phyloP scores from a whole-genome alignment of 1,140 invertebrate species.

The Polypedilum pembai region DNA sequence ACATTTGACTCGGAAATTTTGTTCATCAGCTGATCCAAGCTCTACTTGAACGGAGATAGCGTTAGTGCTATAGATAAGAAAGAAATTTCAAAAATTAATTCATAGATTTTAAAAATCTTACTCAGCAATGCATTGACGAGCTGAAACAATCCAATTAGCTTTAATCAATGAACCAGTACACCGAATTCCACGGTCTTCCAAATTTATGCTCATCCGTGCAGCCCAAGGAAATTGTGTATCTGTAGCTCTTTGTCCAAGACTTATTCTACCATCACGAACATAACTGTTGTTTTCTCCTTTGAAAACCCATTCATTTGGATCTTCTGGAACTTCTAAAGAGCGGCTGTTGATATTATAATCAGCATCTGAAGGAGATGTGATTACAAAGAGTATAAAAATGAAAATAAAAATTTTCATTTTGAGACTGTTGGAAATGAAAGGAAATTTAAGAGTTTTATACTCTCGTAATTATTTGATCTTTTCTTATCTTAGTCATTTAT shows the following conservation, averaged over 20 bases:
- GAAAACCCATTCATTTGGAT: too few relatives aligned
- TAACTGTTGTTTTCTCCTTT: too few relatives aligned
- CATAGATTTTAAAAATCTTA: neutral
- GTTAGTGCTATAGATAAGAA: neutral
- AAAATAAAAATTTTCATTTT: too few relatives aligned
- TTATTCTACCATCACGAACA: neutral
- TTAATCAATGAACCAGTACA: neutral
- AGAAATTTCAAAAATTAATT: neutral
- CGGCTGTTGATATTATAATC: too few relatives aligned
- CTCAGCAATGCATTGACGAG: neutral
- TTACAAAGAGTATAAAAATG: too few relatives aligned
- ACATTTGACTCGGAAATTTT: neutral
- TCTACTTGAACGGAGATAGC: neutral
- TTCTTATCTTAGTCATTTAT: too few relatives aligned
- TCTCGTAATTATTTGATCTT: too few relatives aligned
- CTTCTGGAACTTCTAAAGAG: too few relatives aligned
- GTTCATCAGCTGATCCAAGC: neutral
- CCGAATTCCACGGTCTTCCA: neutral
- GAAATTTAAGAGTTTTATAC: too few relatives aligned
- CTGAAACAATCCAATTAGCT: neutral
- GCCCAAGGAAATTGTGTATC: neutral
- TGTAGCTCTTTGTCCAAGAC: neutral
- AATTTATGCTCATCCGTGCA: neutral
- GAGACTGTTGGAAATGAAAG: too few relatives aligned
- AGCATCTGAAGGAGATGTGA: too few relatives aligned